phyloP scores from a whole-genome alignment of 2,888 invertebrate genomes.

The Caenorhabditis sulstoni region DNA sequence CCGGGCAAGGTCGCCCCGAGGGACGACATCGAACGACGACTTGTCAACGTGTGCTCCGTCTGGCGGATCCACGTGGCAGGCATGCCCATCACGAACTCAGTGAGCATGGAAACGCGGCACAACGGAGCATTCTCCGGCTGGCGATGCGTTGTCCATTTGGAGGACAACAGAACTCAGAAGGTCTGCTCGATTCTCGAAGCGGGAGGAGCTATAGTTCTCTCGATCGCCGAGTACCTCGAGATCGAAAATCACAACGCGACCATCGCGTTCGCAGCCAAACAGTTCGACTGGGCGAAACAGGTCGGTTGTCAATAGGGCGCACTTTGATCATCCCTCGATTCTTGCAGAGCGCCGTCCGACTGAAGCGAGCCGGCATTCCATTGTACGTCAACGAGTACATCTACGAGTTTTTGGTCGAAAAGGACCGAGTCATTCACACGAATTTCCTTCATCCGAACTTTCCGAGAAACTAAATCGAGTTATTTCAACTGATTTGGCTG shows the following conservation, averaged over 20 bases:
- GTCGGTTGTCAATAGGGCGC: conserved; percentile 6
- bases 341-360: conserved; percentile 44
- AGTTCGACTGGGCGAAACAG: conserved; percentile 53
- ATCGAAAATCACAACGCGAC: conserved; percentile 14
- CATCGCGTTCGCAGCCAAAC: conserved; percentile 24
- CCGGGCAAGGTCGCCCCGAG: neutral
- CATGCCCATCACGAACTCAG: conserved; percentile 54
- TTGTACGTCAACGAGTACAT: conserved; percentile 39
- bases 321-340: neutral
- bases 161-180: conserved; percentile 14
- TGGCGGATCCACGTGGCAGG: conserved; percentile 34
- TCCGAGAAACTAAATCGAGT: conserved; percentile 5
- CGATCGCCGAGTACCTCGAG: conserved; percentile 41
- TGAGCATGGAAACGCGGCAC: conserved; percentile 17
- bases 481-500: neutral
- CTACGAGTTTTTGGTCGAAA: conserved; percentile 43
- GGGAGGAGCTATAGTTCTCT: conserved; percentile 38
- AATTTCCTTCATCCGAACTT: conserved; percentile 32
- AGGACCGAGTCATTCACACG: conserved; percentile 4
- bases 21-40: neutral
- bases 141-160: conserved; percentile 33
- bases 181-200: conserved; percentile 40
- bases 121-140: conserved; percentile 58
- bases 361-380: conserved; percentile 30
- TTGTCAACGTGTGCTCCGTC: conserved; percentile 21